phyloP scores from a whole-genome alignment of 2,888 invertebrate genomes.

The Strigamia transsilvanica region DNA sequence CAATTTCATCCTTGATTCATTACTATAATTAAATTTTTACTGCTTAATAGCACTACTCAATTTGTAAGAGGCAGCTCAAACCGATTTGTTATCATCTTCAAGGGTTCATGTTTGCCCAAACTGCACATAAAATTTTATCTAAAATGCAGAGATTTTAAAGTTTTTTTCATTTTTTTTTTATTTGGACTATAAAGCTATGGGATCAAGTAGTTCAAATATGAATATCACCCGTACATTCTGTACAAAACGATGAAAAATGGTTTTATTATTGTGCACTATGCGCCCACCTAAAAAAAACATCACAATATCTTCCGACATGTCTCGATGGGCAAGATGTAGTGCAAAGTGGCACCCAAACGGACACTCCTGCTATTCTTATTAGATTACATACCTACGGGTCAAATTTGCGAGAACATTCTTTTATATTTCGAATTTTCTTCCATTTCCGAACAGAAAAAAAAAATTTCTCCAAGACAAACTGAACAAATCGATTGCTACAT shows the following conservation, averaged over 20 bases:
- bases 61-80: constrained; percentile 3
- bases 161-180: not conserved
- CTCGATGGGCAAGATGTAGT: too few relatives aligned
- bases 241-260: too few relatives aligned
- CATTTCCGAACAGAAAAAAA: too few relatives aligned
- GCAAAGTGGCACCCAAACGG: too few relatives aligned
- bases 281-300: not conserved
- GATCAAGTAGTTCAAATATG: not conserved
- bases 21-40: constrained; percentile 41
- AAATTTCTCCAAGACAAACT: too few relatives aligned
- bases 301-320: too few relatives aligned
- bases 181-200: not conserved
- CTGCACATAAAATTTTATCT: constrained; percentile 14
- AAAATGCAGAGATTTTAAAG: not conserved
- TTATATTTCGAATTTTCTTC: too few relatives aligned
- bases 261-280: not conserved
- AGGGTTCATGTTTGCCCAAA: constrained; percentile 5
- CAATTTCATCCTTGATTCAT: constrained; percentile 33
- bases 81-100: not conserved
- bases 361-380: too few relatives aligned
- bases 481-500: too few relatives aligned
- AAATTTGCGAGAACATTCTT: too few relatives aligned
- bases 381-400: too few relatives aligned
- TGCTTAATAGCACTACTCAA: constrained; percentile 27
- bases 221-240: too few relatives aligned